Base-by-base conservation (phyloP, 2,113 vertebrate genomes). In the Odobenus rosmarus region DNA sequence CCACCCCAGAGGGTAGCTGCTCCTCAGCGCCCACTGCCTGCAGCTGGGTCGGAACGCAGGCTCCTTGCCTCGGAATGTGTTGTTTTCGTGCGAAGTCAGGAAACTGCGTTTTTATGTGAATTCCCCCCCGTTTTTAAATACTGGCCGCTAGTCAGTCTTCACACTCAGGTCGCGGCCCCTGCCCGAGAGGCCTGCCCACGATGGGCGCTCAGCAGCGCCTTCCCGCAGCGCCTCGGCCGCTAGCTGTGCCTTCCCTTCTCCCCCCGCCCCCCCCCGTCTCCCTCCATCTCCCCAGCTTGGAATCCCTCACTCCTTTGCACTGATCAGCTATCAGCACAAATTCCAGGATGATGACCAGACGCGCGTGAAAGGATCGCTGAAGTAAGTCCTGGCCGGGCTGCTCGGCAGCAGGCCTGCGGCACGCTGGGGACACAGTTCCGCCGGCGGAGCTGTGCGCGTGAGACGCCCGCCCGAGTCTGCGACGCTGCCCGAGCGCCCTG, bases 271-370 rank as follows among this genome's bases (percentile, higher is more conserved):
- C 39, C 39, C 90, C 28, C 74, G 0, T 33, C 72, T 0, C 3
- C 5, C 39, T 39, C 79, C 94, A 96, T 98, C 97, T 67, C 95
- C 96, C 93, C 99, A 99, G 99, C 99, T 99, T 84, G 99, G 99
- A 93, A 99, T 99, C 97, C 99, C 99, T 46, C 99, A 99, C 98
- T 99, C 99, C 80, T 99, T 99, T 85, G 97, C 99, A 96, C 99
- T 99, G 99, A 99, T 99, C 99, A 99, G 99, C 98, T 99, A 99
- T 90, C 99, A 99, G 98, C 99, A 99, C 98, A 99, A 99, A 98
- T 99, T 99, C 98, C 99, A 99, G 98, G 99, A 99, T 74, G 99
- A 99, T 1, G 99, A 99, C 97, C 99, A 99, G 99, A 99, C 99
- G 0, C 99, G 99, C 77, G 99, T 99, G 88, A 99, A 99, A 98